phyloP scores from a whole-genome alignment of 2,888 invertebrate genomes.

The Lordiphosa andalusiaca region DNA sequence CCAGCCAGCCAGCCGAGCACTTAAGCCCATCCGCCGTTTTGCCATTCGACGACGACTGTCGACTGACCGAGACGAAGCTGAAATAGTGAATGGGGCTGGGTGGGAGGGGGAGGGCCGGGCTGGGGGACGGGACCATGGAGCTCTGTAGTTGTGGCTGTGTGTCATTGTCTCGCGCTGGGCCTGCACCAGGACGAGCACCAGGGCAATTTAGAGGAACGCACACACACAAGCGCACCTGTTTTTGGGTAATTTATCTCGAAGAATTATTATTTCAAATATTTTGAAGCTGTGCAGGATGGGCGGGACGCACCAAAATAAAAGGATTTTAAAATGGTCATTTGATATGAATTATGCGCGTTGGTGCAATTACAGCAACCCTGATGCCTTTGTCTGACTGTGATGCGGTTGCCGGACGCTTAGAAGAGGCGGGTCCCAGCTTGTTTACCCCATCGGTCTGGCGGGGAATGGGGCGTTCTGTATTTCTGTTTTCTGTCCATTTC shows the following conservation, averaged over 20 bases:
- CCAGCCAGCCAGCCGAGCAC: conserved; percentile 47
- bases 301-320: conserved; percentile 77
- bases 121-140: conserved; percentile 11
- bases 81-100: conserved; percentile 21
- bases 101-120: conserved; percentile 12
- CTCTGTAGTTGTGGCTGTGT: conserved; percentile 58
- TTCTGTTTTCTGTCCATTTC: conserved; percentile 12
- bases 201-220: conserved; percentile 76
- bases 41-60: conserved; percentile 42
- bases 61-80: conserved; percentile 46
- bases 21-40: conserved; percentile 62
- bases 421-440: conserved; percentile 42
- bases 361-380: conserved; percentile 76
- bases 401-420: conserved; percentile 61
- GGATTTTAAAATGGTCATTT: conserved; percentile 80
- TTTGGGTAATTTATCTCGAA: conserved; percentile 80
- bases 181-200: conserved; percentile 35
- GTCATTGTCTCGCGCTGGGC: conserved; percentile 63
- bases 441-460: conserved; percentile 27
- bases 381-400: conserved; percentile 71
- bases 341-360: conserved; percentile 79
- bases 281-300: conserved; percentile 51
- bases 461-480: not conserved
- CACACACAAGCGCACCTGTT: conserved; percentile 77
- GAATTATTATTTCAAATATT: conserved; percentile 81